Evolutionary conservation across 30 jellyfish, hydroid and myxozoan species (phyloP).

Genomic region (Turritopsis rubra): DNA sequence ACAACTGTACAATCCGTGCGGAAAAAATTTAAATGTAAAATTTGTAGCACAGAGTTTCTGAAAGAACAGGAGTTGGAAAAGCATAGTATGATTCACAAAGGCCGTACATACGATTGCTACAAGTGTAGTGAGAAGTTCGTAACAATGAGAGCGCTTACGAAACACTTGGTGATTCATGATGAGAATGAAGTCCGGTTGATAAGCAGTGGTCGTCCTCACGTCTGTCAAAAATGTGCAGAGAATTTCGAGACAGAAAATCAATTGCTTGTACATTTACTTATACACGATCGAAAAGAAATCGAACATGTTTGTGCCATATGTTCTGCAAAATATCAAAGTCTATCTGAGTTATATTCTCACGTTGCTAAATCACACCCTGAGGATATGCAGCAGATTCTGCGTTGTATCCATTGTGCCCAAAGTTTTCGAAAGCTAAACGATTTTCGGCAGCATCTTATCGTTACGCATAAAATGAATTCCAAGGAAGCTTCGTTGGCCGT

Average conservation of each 20-base stretch:
- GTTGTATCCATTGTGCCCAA: constrained; percentile 29
- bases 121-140: constrained; percentile 57
- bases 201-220: constrained; percentile 34
- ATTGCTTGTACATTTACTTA: neutral
- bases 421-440: constrained; percentile 9
- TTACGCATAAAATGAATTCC: constrained; percentile 31
- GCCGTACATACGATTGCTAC: constrained; percentile 51
- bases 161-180: constrained; percentile 59
- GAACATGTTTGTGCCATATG: constrained; percentile 25
- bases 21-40: constrained; percentile 40
- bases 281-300: constrained; percentile 18
- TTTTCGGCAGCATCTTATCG: constrained; percentile 34
- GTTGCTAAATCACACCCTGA: neutral
- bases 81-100: constrained; percentile 48
- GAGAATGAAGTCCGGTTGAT: constrained; percentile 22
- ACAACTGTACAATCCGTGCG: neutral
- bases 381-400: neutral
- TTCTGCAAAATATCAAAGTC: constrained; percentile 27
- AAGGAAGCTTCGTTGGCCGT: constrained; percentile 55
- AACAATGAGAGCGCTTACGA: constrained; percentile 68
- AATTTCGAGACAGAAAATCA: constrained; percentile 11
- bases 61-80: constrained; percentile 28
- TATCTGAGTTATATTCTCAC: constrained; percentile 25
- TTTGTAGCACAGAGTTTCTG: constrained; percentile 51
- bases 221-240: constrained; percentile 47